Base-by-base conservation (phyloP, 2,113 vertebrate species). In the Syrmaticus mikado region DNA sequence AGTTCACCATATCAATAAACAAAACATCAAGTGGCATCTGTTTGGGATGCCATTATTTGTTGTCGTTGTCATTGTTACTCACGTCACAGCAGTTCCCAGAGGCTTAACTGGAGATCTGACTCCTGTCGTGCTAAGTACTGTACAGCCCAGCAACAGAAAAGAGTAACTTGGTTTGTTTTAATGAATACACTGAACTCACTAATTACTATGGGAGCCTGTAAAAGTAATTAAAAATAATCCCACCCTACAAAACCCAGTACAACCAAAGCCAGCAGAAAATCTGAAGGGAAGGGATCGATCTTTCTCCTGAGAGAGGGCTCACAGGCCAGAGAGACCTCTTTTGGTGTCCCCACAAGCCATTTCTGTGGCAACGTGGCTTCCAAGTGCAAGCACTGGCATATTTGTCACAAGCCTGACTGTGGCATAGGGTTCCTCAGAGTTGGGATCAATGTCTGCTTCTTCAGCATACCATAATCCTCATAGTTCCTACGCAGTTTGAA, bases 381-480 rank as follows among this genome's bases (percentile, higher is more conserved):
- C 30, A 13, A 46, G 12, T 16, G 0, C 27, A 34, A 71, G 2
- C 14, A 38, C 14, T 46, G 46, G 17, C 0, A 1, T 45, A 19
- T 74, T 68, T 68, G 57, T 45, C 57, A 52, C 32, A 45, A 87
- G 27, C 6, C 28, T 58, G 38, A 34, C 21, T 66, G 13, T 40
- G 43, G 61, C 30, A 30, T 12, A 7, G 36, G 20, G 7, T 15
- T 71, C 36, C 52, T 36, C 1, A 18, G 64, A 46, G 13, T 67
- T 64, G 48, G 28, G 40, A 5, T 34, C 1, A 1, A 3, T 46
- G 45, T 83, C 66, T 60, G 13, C 13, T 27, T 77, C 75, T 92
- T 55, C 43, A 34, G 10, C 28, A 82, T 62, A 8, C 17, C 0
- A 0, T 57, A 0, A 0, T 41, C 43, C 13, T n/a, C 45, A 13